phyloP scores from a whole-genome alignment of 2,113 vertebrate species.

The Tringa solitaria region DNA sequence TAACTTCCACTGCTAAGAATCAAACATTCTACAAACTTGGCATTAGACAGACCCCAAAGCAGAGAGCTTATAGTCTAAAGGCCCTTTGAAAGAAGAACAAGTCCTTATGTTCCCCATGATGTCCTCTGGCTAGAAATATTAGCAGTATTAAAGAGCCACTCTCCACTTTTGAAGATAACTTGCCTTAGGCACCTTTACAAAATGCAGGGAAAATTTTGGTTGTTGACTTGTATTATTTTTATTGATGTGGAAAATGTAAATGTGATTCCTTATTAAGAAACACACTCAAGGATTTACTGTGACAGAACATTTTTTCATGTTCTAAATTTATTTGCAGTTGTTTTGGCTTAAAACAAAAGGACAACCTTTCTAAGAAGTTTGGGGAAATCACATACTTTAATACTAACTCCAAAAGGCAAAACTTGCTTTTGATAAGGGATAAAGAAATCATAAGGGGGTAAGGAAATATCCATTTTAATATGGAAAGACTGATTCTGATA shows the following conservation, averaged over 20 bases:
- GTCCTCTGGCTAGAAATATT: not conserved
- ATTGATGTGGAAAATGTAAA: not conserved
- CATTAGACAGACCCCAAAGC: not conserved
- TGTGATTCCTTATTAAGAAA: not conserved
- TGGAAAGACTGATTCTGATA: not conserved
- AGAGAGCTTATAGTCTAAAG: not conserved
- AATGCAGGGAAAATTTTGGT: not conserved
- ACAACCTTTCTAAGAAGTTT: not conserved
- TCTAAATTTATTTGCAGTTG: not conserved
- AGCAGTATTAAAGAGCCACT: not conserved
- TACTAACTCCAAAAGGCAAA: not conserved
- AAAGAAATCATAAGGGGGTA: not conserved
- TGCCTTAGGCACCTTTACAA: not conserved
- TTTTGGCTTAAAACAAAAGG: not conserved
- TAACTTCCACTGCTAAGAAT: not conserved
- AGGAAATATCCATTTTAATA: not conserved
- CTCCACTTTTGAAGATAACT: not conserved
- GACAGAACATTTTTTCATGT: not conserved
- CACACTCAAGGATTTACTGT: not conserved
- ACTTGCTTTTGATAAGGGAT: conserved; percentile 18
- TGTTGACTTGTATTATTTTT: not conserved
- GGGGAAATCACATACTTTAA: not conserved
- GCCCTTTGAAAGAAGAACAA: not conserved
- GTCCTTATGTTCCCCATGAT: not conserved
- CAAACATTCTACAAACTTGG: not conserved